Evolutionary conservation across 2,113 vertebrate species (phyloP).

Genomic region (Prionailurus bengalensis): DNA sequence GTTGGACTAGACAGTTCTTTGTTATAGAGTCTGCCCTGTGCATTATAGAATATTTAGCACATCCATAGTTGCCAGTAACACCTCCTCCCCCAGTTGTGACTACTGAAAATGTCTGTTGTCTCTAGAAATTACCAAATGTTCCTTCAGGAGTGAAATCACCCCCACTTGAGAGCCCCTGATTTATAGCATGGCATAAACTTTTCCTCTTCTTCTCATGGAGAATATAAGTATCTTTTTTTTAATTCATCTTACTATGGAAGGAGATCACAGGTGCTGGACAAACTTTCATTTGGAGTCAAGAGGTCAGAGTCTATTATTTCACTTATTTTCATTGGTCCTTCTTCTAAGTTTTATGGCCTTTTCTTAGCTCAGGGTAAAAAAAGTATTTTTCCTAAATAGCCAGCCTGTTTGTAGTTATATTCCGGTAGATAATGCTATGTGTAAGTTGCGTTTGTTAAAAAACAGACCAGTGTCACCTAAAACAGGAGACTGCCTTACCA

Average conservation of each 20-base stretch:
- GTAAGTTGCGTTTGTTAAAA: slow-evolving; percentile 49
- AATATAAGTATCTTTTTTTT: not conserved
- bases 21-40: not conserved
- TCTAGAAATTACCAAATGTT: slow-evolving; percentile 28
- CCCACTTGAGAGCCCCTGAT: not conserved
- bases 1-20: slow-evolving; percentile 44
- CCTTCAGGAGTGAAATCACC: not conserved
- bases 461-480: not conserved
- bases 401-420: not conserved
- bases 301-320: slow-evolving; percentile 14
- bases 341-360: not conserved
- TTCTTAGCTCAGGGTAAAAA: slow-evolving; percentile 37
- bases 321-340: not conserved
- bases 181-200: not conserved
- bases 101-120: not conserved
- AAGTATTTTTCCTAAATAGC: slow-evolving; percentile 31
- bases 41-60: not conserved
- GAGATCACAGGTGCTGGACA: not conserved
- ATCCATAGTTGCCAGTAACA: not conserved
- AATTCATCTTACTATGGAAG: not conserved
- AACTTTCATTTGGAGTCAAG: slow-evolving; percentile 41
- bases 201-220: not conserved
- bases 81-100: not conserved
- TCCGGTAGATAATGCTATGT: not conserved
- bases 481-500: not conserved